phyloP scores from a whole-genome alignment of 2,797 vertebrate genomes.

The Chiloscyllium punctatum region DNA sequence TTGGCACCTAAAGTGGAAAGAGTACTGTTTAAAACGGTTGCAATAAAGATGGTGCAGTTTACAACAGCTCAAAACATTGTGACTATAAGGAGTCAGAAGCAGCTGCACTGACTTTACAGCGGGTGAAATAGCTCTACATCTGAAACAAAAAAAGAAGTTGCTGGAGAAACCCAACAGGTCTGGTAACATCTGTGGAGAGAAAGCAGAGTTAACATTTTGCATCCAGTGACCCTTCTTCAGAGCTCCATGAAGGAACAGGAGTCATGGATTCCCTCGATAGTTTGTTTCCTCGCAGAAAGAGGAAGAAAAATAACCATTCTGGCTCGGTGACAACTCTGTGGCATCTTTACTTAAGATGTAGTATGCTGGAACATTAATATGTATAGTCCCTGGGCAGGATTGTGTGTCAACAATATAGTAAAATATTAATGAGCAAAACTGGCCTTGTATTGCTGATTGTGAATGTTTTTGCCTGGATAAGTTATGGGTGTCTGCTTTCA shows the following conservation, averaged over 20 bases:
- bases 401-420: background rate
- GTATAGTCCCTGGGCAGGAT: background rate
- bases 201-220: too few species aligned
- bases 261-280: background rate
- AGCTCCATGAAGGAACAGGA: too few species aligned
- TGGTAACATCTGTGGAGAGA: too few species aligned
- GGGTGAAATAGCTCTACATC: background rate
- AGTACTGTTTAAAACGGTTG: background rate
- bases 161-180: too few species aligned
- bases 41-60: background rate
- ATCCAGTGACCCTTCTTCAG: too few species aligned
- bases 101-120: background rate
- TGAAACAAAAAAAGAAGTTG: background rate
- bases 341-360: background rate
- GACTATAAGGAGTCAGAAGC: background rate
- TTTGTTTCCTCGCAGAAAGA: background rate
- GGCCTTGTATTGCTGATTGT: background rate
- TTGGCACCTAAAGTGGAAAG: background rate
- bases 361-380: background rate
- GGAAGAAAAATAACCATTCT: background rate
- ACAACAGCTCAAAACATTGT: background rate
- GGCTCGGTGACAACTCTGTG: background rate
- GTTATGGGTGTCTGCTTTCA: background rate
- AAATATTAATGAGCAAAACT: background rate
- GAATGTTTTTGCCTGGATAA: background rate